Base-by-base conservation (phyloP, 2,888 invertebrate genomes). In the Dolichomitus sp. region DNA sequence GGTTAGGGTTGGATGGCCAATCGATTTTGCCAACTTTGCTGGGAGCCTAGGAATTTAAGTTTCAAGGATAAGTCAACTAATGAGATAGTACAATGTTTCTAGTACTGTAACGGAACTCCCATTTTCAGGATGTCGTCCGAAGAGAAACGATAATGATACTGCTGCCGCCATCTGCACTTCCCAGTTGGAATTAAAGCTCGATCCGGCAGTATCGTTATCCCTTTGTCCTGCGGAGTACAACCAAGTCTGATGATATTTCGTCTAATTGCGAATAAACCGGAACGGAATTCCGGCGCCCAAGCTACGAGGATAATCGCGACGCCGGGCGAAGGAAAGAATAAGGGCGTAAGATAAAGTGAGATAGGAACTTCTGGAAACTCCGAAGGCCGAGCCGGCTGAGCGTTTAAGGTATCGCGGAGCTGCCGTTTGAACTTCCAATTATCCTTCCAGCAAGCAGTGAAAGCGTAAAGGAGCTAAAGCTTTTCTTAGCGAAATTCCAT, bases 381-480 rank as follows among this genome's bases (percentile, higher is more conserved):
- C 45, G 40, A 23, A 12, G 65, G 50, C 66, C 33, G 42, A 37
- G 57, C 23, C 37, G 23, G 50, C 40, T 23, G 52, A 48, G 74
- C 63, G 69, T 65, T 79, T 30, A 66, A 66, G 57, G 65, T 63
- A 59, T 69, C 48, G 63, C 74, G 23, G 48, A 48, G 27, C 48
- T 68, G 68, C 45, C 59, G 72, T 79, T 75, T 75, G 79, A 83
- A 59, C 66, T 72, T 61, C 72, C 79, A 65, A 82, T 82, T 75
- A 75, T 79, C 75, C 70, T 61, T 66, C 70, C 72, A 70, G 19
- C 33, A 61, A 50, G 45, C 70, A 27, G 63, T 12, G 69, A 23
- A 72, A 65, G 79, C 30, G 50, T 74, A 68, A 27, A 40, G 52
- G 52, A 52, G 61, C 30, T 23, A 23, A 50, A 78, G 82, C 70